phyloP scores from a whole-genome alignment of 2,888 invertebrate species.

The Zeuzera pyrina region DNA sequence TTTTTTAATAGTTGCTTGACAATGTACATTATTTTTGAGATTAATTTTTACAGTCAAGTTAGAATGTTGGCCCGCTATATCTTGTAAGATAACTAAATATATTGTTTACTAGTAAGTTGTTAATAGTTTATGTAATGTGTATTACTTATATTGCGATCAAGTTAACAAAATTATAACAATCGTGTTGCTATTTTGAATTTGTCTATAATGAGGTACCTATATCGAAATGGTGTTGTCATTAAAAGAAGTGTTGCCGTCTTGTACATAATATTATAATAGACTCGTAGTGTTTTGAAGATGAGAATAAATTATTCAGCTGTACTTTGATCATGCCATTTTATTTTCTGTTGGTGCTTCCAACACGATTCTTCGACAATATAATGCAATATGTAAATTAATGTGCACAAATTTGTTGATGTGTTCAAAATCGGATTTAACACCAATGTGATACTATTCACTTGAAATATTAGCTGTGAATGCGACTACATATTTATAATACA shows the following conservation, averaged over 20 bases:
- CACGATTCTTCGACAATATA: neutral
- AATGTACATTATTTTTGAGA: neutral
- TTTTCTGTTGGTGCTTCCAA: constrained; percentile 33
- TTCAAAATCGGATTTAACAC: constrained; percentile 21
- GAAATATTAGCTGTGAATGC: constrained; percentile 15
- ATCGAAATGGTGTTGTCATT: constrained; percentile 19
- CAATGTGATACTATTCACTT: constrained; percentile 17
- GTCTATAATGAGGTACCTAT: constrained; percentile 20
- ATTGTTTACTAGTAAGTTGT: constrained; percentile 66
- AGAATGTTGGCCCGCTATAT: constrained; percentile 27
- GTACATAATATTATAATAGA: constrained; percentile 44
- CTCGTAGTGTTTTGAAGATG: constrained; percentile 26
- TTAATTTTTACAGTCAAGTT: constrained; percentile 8
- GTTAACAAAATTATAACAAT: constrained; percentile 50
- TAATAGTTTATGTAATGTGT: constrained; percentile 63
- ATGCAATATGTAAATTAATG: constrained; percentile 8
- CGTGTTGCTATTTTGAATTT: constrained; percentile 32
- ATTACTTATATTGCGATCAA: constrained; percentile 56
- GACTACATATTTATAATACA: constrained; percentile 17
- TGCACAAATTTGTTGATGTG: constrained; percentile 26
- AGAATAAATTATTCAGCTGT: constrained; percentile 33
- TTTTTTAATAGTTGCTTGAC: neutral
- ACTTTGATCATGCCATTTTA: constrained; percentile 34
- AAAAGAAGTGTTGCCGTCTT: constrained; percentile 34
- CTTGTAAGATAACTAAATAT: constrained; percentile 57